phyloP scores from a whole-genome alignment of 2,888 invertebrate species.

The Nymphalis urticae region DNA sequence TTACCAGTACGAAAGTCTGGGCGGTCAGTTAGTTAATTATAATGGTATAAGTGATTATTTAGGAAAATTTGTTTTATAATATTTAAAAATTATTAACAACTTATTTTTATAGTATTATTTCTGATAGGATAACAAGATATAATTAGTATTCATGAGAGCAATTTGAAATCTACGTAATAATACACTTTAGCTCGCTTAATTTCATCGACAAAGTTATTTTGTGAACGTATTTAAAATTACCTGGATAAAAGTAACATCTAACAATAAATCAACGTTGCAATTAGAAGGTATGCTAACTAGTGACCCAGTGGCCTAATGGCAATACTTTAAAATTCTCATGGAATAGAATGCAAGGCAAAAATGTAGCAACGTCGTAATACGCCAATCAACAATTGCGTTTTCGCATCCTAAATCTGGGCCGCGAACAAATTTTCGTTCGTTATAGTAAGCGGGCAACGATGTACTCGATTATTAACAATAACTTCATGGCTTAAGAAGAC shows the following conservation, averaged over 20 bases:
- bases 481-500: slow-evolving; percentile 56
- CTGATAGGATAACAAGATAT: background rate
- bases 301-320: slow-evolving; percentile 72
- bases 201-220: background rate
- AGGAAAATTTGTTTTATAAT: too few species aligned
- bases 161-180: background rate
- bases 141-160: background rate
- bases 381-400: slow-evolving; percentile 75
- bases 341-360: slow-evolving; percentile 74
- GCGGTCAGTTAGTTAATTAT: too few species aligned
- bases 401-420: slow-evolving; percentile 76
- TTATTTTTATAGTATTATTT: too few species aligned
- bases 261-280: slow-evolving; percentile 29
- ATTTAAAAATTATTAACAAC: too few species aligned
- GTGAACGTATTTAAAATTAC: slow-evolving; percentile 5
- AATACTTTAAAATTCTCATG: slow-evolving; percentile 73
- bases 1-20: too few species aligned
- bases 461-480: slow-evolving; percentile 59
- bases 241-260: slow-evolving; percentile 21
- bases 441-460: slow-evolving; percentile 58
- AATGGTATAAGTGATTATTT: too few species aligned
- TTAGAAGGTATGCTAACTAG: slow-evolving; percentile 53
- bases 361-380: slow-evolving; percentile 74
- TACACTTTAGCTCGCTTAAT: background rate
- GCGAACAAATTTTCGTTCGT: slow-evolving; percentile 59